Percentiles rank a stretch among this genome's conserved stretches.
These are phyloP conservation scores for Hedya salicella DNA, from an alignment of 2,888 invertebrate species.

Conservation along the genomic window DNA sequence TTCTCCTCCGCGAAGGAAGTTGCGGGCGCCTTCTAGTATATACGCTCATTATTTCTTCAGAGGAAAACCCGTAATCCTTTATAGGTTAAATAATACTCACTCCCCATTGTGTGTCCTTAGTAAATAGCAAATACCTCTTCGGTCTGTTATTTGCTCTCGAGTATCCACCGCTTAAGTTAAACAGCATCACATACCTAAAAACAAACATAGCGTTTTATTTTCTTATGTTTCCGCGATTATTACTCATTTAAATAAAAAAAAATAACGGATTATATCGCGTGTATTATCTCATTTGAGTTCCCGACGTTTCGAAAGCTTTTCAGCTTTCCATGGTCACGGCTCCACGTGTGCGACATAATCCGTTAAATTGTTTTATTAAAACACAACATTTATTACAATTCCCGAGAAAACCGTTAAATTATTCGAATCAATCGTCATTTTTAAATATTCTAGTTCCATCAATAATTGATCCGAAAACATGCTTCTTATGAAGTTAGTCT, in stretches of 20 bases:
- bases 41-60: too few species aligned
- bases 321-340: too few species aligned
- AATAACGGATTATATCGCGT: too few species aligned
- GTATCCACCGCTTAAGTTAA: conserved; percentile 51
- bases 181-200: conserved; percentile 46
- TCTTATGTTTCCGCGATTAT: too few species aligned
- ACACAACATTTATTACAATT: conserved; percentile 22
- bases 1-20: too few species aligned
- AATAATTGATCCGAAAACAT: neutral
- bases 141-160: conserved; percentile 57
- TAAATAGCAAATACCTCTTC: conserved; percentile 70
- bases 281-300: too few species aligned
- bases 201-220: too few species aligned
- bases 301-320: too few species aligned
- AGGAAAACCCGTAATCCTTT: neutral
- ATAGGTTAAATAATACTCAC: conserved; percentile 60
- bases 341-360: too few species aligned
- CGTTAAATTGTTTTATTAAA: too few species aligned
- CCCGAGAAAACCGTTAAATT: conserved; percentile 27
- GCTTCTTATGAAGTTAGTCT: neutral
- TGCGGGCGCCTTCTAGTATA: too few species aligned
- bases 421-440: neutral
- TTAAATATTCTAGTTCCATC: neutral
- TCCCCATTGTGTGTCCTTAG: conserved; percentile 72
- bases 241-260: too few species aligned